Evolutionary conservation across 2,797 vertebrate genomes (phyloP), one percentile per base, ranked within the genome.

Genomic region (Myotis daubentonii): DNA sequence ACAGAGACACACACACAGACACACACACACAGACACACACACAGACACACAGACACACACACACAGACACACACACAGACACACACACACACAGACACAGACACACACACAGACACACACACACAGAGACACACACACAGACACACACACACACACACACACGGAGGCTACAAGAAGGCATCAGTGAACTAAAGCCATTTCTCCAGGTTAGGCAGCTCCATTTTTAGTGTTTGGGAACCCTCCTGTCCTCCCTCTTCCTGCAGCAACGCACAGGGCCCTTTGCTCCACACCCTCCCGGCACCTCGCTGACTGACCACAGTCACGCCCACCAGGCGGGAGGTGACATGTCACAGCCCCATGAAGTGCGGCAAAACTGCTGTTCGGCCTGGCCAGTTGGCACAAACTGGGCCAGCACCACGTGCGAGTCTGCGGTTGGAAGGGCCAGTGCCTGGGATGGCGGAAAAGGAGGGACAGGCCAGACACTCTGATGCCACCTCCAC

Each of bases 261-360:
- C 22, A 15, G 44, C 41, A 8, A 38, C 0, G 13, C 71, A 1
- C 28, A 2, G 72, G 44, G 1, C n/a, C 49, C 47, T 36, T 4
- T 3, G 6, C n/a, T 15, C 20, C n/a, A 1, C 49, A 12, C 15
- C 8, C 3, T 17, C 11, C 75, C 6, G 8, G 75, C 49, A 33
- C 47, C 11, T 33, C 2, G 10, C 5, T 5, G 30, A 7, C 10
- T 4, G 47, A 8, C 3, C 1, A 20, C 17, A 5, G 74, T 17
- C 28, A 19, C 12, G 22, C 28, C 17, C 5, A 19, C 10, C 51
- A 53, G 30, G 30, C 20, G 9, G 19, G 74, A 22, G 47, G 28
- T 7, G 47, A 8, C 6, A 2, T 11, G 70, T 84, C 51, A n/a
- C 4, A 70, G 23, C 9, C 15, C 74, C 23, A 3, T 4, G 41